phyloP scores from a whole-genome alignment of 2,888 invertebrate species.

The Sphinx pinastri region DNA sequence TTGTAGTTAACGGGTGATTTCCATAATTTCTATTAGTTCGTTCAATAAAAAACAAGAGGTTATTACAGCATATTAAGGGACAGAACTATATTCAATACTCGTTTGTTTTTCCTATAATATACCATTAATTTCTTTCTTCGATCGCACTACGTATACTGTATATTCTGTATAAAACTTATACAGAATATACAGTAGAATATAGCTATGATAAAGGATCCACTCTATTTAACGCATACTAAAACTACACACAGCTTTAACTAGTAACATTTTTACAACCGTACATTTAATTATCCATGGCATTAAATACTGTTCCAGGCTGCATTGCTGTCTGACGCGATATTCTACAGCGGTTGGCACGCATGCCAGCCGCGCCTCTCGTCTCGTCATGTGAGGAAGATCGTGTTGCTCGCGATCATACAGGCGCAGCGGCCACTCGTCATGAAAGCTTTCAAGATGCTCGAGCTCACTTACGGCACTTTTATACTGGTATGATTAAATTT shows the following conservation, averaged over 20 bases:
- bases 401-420: slow-evolving; percentile 62
- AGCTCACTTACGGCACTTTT: slow-evolving; percentile 70
- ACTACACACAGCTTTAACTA: not conserved
- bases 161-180: not conserved
- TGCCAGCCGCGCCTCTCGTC: slow-evolving; percentile 45
- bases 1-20: no score
- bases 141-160: no score
- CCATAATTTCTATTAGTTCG: no score
- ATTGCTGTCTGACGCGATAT: slow-evolving; percentile 66
- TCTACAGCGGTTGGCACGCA: slow-evolving; percentile 73
- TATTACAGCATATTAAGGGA: no score
- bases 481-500: slow-evolving; percentile 52
- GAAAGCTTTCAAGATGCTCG: slow-evolving; percentile 77
- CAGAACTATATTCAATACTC: no score
- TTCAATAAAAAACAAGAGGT: no score
- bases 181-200: no score
- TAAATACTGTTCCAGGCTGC: slow-evolving; percentile 57
- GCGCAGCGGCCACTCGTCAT: slow-evolving; percentile 71
- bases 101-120: no score
- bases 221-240: not conserved
- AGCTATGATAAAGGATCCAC: not conserved
- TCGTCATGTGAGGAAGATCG: slow-evolving; percentile 54
- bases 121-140: no score
- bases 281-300: slow-evolving; percentile 8
- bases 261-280: slow-evolving; percentile 7